A percentile compares a stretch with the other conserved stretches of the same genome.
Conservation (phyloP, 30 jellyfish, hydroid and myxozoan species). For the Cassiopea xamachana region DNA sequence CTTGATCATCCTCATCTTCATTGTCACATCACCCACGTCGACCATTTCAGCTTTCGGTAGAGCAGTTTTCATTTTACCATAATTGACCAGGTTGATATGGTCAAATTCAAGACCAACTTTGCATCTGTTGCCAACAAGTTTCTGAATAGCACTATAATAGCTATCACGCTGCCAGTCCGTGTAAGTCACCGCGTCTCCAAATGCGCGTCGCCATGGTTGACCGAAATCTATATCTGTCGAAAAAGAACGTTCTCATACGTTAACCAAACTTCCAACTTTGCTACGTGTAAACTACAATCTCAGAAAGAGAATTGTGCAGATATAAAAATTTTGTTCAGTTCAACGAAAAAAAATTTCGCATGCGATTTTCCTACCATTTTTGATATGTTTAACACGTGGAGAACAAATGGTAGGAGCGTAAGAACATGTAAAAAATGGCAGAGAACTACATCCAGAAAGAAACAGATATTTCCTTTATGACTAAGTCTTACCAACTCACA, state of each 20-base stretch:
- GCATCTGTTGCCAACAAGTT: conserved; percentile 75
- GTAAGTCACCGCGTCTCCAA: conserved; percentile 79
- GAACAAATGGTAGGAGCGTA: no score
- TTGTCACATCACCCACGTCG: conserved; percentile 76
- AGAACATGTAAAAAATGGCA: no score
- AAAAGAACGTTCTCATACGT: neutral
- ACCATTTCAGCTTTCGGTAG: conserved; percentile 78
- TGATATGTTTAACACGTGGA: no score
- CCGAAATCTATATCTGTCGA: conserved; percentile 85
- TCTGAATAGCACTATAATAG: conserved; percentile 70
- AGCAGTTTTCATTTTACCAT: conserved; percentile 66
- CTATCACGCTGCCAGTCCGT: conserved; percentile 95
- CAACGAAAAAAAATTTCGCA: no score
- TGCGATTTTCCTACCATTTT: no score
- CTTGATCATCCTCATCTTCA: conserved; percentile 78
- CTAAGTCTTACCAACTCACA: no score
- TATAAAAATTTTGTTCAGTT: no score
- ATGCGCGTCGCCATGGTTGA: conserved; percentile 89
- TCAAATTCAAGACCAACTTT: conserved; percentile 83
- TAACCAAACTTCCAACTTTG: no score
- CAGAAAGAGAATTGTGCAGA: no score
- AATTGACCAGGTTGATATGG: conserved; percentile 55
- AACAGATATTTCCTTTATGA: no score
- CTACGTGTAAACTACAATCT: no score
- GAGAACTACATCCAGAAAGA: no score